phyloP scores from a whole-genome alignment of 2,888 invertebrate species.

The Euclidia mi region DNA sequence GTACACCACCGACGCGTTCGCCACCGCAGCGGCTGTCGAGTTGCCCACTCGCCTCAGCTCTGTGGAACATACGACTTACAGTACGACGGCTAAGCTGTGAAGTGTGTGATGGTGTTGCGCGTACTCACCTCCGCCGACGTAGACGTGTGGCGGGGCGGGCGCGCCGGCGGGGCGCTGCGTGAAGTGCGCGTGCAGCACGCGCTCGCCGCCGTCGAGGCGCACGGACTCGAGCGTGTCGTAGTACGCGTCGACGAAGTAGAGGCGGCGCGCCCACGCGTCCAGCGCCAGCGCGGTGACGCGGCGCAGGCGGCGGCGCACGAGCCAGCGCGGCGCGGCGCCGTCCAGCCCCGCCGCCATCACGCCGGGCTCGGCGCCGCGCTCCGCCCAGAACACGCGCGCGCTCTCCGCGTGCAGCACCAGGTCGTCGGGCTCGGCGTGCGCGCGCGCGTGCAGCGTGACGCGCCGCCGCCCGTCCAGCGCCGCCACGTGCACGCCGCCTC shows the following conservation, averaged over 20 bases:
- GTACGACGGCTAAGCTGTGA: too few species aligned
- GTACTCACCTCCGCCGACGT: constrained; percentile 33
- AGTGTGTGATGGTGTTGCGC: too few species aligned
- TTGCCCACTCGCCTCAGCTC: constrained; percentile 22
- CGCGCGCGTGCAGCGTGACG: constrained; percentile 85
- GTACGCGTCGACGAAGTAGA: constrained; percentile 97
- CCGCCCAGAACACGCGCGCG: constrained; percentile 94
- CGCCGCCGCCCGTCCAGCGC: constrained; percentile 89
- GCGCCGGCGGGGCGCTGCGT: constrained; percentile 47
- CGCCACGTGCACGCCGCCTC: constrained; percentile 68
- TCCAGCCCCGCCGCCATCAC: constrained; percentile 92
- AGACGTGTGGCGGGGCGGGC: constrained; percentile 34
- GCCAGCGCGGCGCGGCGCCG: constrained; percentile 87
- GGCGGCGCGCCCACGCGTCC: constrained; percentile 92
- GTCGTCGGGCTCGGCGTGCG: constrained; percentile 92
- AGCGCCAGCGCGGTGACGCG: constrained; percentile 95
- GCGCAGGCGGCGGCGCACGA: constrained; percentile 91
- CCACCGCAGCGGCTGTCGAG: constrained; percentile 23
- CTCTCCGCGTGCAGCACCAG: constrained; percentile 92
- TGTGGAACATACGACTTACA: background rate
- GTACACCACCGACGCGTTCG: constrained; percentile 26
- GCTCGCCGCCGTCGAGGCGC: constrained; percentile 92
- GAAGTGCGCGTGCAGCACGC: constrained; percentile 76
- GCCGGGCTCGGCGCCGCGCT: constrained; percentile 90
- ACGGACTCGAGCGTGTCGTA: constrained; percentile 92